A percentile compares a stretch with the other conserved stretches of the same genome.
Evolutionary conservation across 2,113 vertebrate species (phyloP).

Genomic region (Ranitomeya imitator): DNA sequence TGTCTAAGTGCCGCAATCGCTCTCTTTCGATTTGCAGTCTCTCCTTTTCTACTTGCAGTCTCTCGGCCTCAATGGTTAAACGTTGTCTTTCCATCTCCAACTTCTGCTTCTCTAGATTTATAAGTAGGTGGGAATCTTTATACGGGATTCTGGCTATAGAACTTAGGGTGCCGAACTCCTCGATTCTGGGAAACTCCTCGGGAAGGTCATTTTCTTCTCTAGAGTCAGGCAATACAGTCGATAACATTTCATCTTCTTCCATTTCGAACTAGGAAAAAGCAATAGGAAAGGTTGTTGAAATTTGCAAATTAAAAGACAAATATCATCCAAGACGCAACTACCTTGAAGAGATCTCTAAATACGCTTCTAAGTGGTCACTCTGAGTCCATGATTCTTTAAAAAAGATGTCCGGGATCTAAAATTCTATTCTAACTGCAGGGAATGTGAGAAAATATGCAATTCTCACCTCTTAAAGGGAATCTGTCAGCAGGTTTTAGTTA

Average conservation of each 20-base stretch:
- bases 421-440: no score
- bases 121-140: constrained; percentile 79
- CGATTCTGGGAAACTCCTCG: constrained; percentile 81
- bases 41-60: constrained; percentile 87
- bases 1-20: constrained; percentile 78
- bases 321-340: not conserved
- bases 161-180: constrained; percentile 81
- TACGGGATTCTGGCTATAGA: constrained; percentile 76
- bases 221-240: constrained; percentile 85
- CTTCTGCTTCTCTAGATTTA: constrained; percentile 88
- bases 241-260: constrained; percentile 89
- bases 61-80: constrained; percentile 83
- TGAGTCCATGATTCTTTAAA: no score
- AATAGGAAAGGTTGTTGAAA: not conserved
- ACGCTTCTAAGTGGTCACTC: no score
- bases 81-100: constrained; percentile 89
- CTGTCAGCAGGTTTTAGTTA: no score
- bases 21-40: constrained; percentile 87
- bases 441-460: no score
- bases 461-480: no score
- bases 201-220: constrained; percentile 81
- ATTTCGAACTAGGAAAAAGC: constrained; percentile 74
- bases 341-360: not conserved
- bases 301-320: not conserved
- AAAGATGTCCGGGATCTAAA: no score